These are phyloP conservation scores for Trichogramma dendrolimi DNA, from an alignment of 2,888 invertebrate species.

Conservation along the genomic window DNA sequence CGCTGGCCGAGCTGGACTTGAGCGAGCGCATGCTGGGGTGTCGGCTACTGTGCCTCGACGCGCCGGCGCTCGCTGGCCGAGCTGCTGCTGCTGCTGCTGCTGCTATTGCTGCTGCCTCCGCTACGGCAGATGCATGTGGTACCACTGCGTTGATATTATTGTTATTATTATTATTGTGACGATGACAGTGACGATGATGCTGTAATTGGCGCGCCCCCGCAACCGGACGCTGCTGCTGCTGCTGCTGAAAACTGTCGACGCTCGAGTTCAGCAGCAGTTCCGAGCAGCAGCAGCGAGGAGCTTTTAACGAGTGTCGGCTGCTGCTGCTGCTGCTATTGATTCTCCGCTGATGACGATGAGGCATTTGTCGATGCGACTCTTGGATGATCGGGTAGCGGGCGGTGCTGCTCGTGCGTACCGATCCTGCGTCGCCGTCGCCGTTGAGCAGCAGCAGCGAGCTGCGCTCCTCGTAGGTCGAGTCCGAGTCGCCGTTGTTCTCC, in stretches of 20 bases:
- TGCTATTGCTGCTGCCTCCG: conserved; percentile 4
- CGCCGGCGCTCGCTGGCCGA: conserved; percentile 8
- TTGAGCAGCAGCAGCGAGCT: conserved; percentile 34
- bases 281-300: not conserved
- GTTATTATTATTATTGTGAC: conserved; percentile 11
- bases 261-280: not conserved
- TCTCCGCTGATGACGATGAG: no score
- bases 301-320: conserved; percentile 1
- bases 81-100: conserved; percentile 16
- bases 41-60: conserved; percentile 24
- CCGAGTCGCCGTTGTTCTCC: conserved; percentile 34
- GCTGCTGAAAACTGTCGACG: not conserved
- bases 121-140: not conserved
- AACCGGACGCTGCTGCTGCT: conserved; percentile 8
- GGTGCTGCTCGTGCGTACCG: not conserved
- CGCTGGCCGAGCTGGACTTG: conserved; percentile 39
- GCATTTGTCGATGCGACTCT: no score
- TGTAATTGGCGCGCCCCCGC: conserved; percentile 16
- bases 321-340: not conserved
- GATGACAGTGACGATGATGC: conserved; percentile 30
- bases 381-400: not conserved
- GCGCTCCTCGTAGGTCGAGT: conserved; percentile 41
- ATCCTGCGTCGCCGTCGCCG: not conserved
- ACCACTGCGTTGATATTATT: conserved; percentile 30
- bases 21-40: conserved; percentile 45